These are phyloP conservation scores for Rhabdophis nuchalis DNA, from an alignment of 2,797 vertebrate genomes.

Conservation along the genomic window DNA sequence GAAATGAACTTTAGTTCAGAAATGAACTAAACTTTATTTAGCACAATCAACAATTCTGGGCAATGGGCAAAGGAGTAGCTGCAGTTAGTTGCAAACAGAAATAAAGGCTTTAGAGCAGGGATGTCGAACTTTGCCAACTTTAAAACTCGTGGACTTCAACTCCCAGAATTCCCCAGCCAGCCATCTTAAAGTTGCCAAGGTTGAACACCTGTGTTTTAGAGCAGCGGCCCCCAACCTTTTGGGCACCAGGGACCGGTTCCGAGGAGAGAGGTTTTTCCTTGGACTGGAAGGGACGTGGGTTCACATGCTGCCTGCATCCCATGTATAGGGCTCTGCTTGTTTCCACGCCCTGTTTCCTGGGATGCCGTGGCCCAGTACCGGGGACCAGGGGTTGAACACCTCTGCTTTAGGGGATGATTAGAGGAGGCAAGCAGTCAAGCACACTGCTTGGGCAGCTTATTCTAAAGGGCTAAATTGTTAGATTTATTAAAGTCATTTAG, in stretches of 20 bases:
- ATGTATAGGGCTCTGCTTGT: too few relatives aligned
- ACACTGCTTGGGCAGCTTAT: neutral
- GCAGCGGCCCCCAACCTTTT: too few relatives aligned
- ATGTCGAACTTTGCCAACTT: neutral
- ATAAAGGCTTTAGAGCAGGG: neutral
- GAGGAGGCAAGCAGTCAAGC: neutral
- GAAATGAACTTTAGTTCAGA: neutral
- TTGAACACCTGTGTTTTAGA: neutral
- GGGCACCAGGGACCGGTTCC: too few relatives aligned
- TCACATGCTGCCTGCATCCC: too few relatives aligned
- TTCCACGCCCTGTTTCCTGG: too few relatives aligned
- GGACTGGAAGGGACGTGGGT: too few relatives aligned
- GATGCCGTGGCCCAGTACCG: too few relatives aligned
- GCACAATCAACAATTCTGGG: neutral
- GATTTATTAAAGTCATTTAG: neutral
- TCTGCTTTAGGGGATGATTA: too few relatives aligned
- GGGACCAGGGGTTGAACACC: too few relatives aligned
- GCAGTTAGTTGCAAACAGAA: neutral
- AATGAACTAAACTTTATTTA: neutral
- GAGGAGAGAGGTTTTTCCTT: too few relatives aligned
- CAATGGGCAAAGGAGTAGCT: neutral
- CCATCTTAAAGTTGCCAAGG: neutral
- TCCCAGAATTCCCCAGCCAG: neutral
- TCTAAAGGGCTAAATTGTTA: neutral
- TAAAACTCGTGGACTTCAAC: neutral